Conservation (phyloP, 2,113 vertebrate genomes). For the Romanogobio albipinnatus region DNA sequence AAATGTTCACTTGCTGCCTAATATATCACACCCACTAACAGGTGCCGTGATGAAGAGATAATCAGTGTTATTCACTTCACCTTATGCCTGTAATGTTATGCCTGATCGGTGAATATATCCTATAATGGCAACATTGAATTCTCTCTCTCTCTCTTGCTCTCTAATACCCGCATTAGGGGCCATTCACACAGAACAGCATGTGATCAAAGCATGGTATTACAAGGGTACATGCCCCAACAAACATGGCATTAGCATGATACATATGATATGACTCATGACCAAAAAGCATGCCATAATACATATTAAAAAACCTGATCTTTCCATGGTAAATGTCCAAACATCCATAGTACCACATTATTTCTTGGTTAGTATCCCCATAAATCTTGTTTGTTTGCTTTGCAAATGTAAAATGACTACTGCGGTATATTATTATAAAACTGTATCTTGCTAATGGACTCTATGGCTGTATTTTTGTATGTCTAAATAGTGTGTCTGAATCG, state of each 20-base stretch:
- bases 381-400: background rate
- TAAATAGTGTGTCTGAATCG: constrained; percentile 60
- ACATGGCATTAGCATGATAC: background rate
- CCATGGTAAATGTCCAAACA: background rate
- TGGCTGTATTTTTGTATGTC: constrained; percentile 44
- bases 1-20: too few relatives aligned
- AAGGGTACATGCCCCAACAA: background rate
- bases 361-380: background rate
- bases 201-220: background rate
- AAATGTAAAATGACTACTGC: background rate
- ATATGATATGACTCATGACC: background rate
- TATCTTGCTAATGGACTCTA: constrained; percentile 23
- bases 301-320: background rate
- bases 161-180: too few relatives aligned
- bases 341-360: background rate
- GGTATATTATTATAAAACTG: background rate
- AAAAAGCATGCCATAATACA: background rate
- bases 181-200: background rate
- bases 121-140: background rate
- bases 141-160: too few relatives aligned
- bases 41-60: too few relatives aligned
- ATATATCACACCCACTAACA: too few relatives aligned
- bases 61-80: too few relatives aligned
- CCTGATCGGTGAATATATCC: background rate
- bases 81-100: too few relatives aligned